Evolutionary conservation across 2,113 vertebrate genomes (phyloP), one percentile per base, ranked within the genome.

Genomic region (Microcebus lehilahytsara): DNA sequence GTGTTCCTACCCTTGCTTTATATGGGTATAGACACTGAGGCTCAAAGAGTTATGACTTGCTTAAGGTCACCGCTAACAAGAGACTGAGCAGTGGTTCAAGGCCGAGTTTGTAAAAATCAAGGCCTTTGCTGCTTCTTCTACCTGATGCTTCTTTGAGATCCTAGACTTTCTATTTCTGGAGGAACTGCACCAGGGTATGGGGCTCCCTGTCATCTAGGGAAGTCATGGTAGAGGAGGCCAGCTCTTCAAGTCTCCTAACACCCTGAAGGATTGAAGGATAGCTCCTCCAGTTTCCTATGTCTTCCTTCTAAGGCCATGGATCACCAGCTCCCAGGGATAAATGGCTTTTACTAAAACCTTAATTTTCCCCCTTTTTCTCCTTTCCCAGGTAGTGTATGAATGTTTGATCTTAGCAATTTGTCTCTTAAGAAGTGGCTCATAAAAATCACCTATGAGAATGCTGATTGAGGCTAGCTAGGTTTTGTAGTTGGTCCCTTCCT

Each of bases 371-470:
- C 25, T 12, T 27, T 56, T 62, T 49, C 6, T 34, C 49, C n/a
- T 80, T 85, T 74, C 25, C 12, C 22, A 84, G 16, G 32, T 75
- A 64, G 27, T 56, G 11, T 72, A 64, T 71, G 75, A 72, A 2
- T 92, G n/a, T 79, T 89, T 92, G 60, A 77, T 93, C 49, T 79
- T 84, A 27, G 56, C 11, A 93, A 62, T 89, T 81, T 90, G 46
- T 88, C 51, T 77, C 19, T 95, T 87, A 85, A 81, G 37, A 85
- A 71, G 40, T 72, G 19, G 53, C 46, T 97, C 17, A 85, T 85
- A 60, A 81, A 75, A 89, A 71, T 83, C 17, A 30, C 53, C n/a
- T 58, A 66, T 78, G 34, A 87, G 58, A 91, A 66, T 79, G 40
- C 25, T 79, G 9, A 67, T 40, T 51, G 69, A 84, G 19, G 40